Evolutionary conservation across 92 coral and sea anemone species (phyloP).

Genomic region (Parazoanthus swiftii): DNA sequence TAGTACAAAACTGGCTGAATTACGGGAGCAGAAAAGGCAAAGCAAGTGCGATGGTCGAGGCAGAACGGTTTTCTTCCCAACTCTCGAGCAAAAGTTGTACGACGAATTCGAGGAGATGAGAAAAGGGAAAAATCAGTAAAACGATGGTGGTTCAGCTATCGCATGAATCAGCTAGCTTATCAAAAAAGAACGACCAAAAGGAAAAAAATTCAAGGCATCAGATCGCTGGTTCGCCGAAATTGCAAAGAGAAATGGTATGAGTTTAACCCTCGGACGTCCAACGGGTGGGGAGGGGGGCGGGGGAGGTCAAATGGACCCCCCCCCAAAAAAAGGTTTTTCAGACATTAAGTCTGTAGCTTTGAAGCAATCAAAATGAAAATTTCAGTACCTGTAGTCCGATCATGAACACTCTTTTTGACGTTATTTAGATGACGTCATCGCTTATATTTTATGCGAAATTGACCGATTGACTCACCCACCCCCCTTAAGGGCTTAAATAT

Average conservation of each 20-base stretch:
- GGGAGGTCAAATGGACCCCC: too few species aligned
- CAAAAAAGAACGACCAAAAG: conserved; percentile 16
- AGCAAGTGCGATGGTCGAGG: conserved; percentile 17
- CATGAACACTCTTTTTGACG: too few species aligned
- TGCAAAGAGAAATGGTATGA: neutral
- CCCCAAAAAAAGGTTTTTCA: too few species aligned
- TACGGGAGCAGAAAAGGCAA: neutral
- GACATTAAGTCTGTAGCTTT: too few species aligned
- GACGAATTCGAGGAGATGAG: conserved; percentile 35
- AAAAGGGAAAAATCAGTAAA: conserved; percentile 6
- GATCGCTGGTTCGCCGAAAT: conserved; percentile 19
- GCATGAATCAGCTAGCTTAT: conserved; percentile 28
- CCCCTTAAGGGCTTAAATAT: too few species aligned
- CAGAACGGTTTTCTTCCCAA: conserved; percentile 18
- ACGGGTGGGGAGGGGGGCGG: too few species aligned
- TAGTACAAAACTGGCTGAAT: conserved; percentile 5
- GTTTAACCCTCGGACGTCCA: neutral
- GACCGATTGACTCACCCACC: too few species aligned
- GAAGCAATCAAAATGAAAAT: too few species aligned
- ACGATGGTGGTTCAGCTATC: conserved; percentile 40
- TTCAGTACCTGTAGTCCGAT: too few species aligned
- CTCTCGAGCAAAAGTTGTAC: conserved; percentile 22
- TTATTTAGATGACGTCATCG: too few species aligned
- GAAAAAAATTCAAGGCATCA: conserved; percentile 19
- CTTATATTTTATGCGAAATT: too few species aligned